A percentile compares a stretch with the other conserved stretches of the same genome.
Evolutionary conservation across 1,140 invertebrate species (phyloP).

Genomic region (Leptinotarsa defecta): DNA sequence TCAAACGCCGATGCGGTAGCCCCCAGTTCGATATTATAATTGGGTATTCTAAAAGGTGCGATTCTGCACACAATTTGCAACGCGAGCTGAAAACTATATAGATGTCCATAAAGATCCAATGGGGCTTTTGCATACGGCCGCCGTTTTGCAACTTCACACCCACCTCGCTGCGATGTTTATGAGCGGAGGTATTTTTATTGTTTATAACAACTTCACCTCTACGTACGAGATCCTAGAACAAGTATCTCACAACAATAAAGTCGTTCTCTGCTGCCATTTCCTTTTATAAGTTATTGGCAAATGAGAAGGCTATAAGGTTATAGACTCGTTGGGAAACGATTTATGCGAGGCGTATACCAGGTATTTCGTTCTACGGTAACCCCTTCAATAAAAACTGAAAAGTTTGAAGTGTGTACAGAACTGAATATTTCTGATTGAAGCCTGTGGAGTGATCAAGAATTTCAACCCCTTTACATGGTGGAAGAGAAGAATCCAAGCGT

Average conservation of each 20-base stretch:
- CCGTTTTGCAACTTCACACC: slow-evolving; percentile 49
- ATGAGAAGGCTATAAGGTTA: slow-evolving; percentile 4
- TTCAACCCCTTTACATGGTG: too few species aligned
- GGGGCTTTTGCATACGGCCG: slow-evolving; percentile 44
- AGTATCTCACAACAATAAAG: slow-evolving; percentile 29
- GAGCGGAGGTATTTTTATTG: slow-evolving; percentile 46
- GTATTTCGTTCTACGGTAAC: too few species aligned
- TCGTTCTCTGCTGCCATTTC: slow-evolving; percentile 2
- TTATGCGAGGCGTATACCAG: background rate
- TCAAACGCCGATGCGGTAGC: slow-evolving; percentile 52
- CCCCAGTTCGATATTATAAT: slow-evolving; percentile 53
- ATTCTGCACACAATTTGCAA: slow-evolving; percentile 56
- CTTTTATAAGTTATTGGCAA: slow-evolving; percentile 18
- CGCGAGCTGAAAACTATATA: slow-evolving; percentile 40
- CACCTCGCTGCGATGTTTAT: slow-evolving; percentile 40
- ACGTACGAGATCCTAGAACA: slow-evolving; percentile 21
- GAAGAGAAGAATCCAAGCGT: too few species aligned
- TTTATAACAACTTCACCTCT: slow-evolving; percentile 40
- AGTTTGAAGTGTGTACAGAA: too few species aligned
- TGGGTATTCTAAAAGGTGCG: slow-evolving; percentile 50
- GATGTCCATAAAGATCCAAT: slow-evolving; percentile 48
- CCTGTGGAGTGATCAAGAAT: too few species aligned
- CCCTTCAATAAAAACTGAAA: too few species aligned
- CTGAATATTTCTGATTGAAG: too few species aligned
- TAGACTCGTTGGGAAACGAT: slow-evolving; percentile 7